phyloP scores from a whole-genome alignment of 2,888 invertebrate species.

The Drosophila emarginata region DNA sequence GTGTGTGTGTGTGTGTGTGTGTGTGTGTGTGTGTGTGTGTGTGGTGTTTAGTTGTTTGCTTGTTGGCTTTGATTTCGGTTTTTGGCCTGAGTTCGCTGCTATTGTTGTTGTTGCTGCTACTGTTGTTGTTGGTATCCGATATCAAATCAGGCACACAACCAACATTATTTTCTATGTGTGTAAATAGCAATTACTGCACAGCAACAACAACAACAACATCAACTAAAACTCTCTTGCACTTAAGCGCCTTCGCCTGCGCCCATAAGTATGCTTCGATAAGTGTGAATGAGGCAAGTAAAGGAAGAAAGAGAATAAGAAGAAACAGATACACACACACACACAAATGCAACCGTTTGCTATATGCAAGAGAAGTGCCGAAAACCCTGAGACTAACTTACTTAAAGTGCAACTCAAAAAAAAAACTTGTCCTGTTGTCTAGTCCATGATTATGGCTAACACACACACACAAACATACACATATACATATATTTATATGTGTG shows the following conservation, averaged over 20 bases:
- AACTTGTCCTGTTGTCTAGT: slow-evolving; percentile 21
- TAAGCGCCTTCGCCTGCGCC: slow-evolving; percentile 45
- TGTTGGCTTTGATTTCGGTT: slow-evolving; percentile 56
- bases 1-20: slow-evolving; percentile 35
- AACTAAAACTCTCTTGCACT: slow-evolving; percentile 37
- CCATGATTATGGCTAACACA: slow-evolving; percentile 5
- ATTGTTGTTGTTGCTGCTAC: slow-evolving; percentile 22
- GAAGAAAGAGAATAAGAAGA: background rate
- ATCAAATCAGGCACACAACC: slow-evolving; percentile 65
- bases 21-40: slow-evolving; percentile 36
- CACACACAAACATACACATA: background rate
- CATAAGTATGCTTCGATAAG: slow-evolving; percentile 65
- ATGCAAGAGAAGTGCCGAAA: too few relatives aligned
- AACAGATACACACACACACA: too few relatives aligned
- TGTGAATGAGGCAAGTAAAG: slow-evolving; percentile 39
- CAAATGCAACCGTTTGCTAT: background rate
- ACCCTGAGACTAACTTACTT: slow-evolving; percentile 55
- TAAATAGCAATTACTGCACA: slow-evolving; percentile 71
- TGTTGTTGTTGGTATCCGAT: slow-evolving; percentile 58
- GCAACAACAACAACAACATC: slow-evolving; percentile 33
- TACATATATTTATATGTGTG: background rate
- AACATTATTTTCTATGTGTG: slow-evolving; percentile 43
- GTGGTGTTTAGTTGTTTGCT: slow-evolving; percentile 47
- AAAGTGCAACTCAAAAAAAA: slow-evolving; percentile 49
- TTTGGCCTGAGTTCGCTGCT: slow-evolving; percentile 47